Conservation (phyloP, 1,140 invertebrate species). For the Ips typographus region DNA sequence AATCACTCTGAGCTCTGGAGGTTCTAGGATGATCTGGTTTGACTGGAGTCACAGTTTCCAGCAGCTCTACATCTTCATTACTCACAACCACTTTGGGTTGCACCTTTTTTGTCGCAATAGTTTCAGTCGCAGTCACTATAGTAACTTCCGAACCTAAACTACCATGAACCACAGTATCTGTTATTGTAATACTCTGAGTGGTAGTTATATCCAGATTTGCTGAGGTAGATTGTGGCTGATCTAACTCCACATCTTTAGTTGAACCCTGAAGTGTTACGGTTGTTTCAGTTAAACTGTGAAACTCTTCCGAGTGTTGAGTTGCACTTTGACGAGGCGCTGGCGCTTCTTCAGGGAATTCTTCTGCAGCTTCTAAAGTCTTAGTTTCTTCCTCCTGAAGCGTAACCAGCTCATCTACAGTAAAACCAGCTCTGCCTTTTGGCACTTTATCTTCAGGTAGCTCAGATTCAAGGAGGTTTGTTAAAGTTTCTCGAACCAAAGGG, state of each 20-base stretch:
- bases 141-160: slow-evolving; percentile 54
- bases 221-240: slow-evolving; percentile 45
- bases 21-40: slow-evolving; percentile 48
- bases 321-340: slow-evolving; percentile 30
- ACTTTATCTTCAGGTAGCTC: slow-evolving; percentile 21
- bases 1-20: slow-evolving; percentile 50
- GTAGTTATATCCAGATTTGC: slow-evolving; percentile 54
- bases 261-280: slow-evolving; percentile 54
- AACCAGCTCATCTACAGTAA: slow-evolving; percentile 45
- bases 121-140: slow-evolving; percentile 52
- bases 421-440: slow-evolving; percentile 24
- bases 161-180: slow-evolving; percentile 55
- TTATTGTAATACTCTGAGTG: slow-evolving; percentile 54
- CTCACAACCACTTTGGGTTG: slow-evolving; percentile 46
- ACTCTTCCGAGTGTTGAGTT: slow-evolving; percentile 25
- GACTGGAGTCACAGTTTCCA: slow-evolving; percentile 44
- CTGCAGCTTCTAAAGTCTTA: slow-evolving; percentile 28
- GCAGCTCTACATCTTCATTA: slow-evolving; percentile 46
- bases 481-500: slow-evolving; percentile 31
- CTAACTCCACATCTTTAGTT: slow-evolving; percentile 39
- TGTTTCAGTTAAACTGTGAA: slow-evolving; percentile 53
- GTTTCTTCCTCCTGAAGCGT: slow-evolving; percentile 42
- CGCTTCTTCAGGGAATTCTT: slow-evolving; percentile 36
- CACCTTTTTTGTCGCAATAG: slow-evolving; percentile 49
- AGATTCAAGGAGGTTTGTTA: slow-evolving; percentile 28